Conservation (phyloP, 23 tunicate genomes). For the Halocynthia roretzi region DNA sequence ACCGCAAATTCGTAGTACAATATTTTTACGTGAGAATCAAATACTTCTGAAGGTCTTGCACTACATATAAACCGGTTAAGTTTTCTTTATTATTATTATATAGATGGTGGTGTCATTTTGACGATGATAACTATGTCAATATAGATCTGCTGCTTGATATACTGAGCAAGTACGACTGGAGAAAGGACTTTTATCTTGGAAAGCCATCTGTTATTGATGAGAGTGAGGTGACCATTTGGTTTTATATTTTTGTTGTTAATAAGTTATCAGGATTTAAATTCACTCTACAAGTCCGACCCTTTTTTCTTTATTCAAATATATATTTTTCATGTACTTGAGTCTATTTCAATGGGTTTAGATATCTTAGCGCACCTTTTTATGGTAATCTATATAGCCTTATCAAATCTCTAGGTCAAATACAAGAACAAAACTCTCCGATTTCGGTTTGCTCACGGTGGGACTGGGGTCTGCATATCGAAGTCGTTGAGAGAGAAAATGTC, state of each 20-base stretch:
- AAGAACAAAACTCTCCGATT: neutral
- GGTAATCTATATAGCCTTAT: no score
- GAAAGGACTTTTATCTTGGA: conserved; percentile 44
- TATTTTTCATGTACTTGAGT: no score
- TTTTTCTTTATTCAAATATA: no score
- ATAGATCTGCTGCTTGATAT: conserved; percentile 22
- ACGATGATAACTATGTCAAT: conserved; percentile 70
- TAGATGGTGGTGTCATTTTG: conserved; percentile 77
- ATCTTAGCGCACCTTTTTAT: no score
- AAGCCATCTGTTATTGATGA: conserved; percentile 29
- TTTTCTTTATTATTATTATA: neutral
- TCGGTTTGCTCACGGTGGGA: neutral
- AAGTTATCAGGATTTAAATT: no score
- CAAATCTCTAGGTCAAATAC: no score
- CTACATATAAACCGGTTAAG: neutral
- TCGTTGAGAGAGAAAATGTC: neutral
- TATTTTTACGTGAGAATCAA: no score
- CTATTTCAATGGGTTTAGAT: no score
- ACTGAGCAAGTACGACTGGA: conserved; percentile 17
- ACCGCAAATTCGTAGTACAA: no score
- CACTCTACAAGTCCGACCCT: no score
- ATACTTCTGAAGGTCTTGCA: no score
- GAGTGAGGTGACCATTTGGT: neutral
- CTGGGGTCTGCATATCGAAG: neutral
- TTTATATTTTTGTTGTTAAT: no score